Base-by-base conservation (phyloP, 2,888 invertebrate species). In the Acrobasis suavella region DNA sequence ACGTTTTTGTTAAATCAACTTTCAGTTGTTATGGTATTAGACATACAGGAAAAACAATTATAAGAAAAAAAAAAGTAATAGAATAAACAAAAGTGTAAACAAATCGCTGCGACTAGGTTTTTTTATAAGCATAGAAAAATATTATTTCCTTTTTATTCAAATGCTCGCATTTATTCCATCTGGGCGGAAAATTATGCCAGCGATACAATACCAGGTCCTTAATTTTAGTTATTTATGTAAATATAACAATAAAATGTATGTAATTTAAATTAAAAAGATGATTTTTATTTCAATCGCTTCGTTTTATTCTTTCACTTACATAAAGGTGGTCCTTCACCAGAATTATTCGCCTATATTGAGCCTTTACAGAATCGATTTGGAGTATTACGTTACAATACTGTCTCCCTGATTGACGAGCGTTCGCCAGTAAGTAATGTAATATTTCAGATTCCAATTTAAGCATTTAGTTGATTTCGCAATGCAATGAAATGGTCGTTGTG, bases 181-280 rank as follows among this genome's bases (percentile, higher is more conserved):
- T 69, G 70, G 61, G 49, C 58, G 56, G 60, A 58, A 66, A 70
- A 71, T 75, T 70, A 68, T 64, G 67, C 72, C 75, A 72, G 75
- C 67, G 65, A 68, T 66, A 65, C 60, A 62, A 69, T 69, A 69
- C 72, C 65, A 71, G 67, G 71, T 75, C 71, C 65, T 72, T 79
- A 81, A 77, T 78, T 77, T 78, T 82, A 85, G 79, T 81, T 76
- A 83, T 76, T 83, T 83, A 81, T 89, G 89, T 89, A 90, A 89
- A 90, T 90, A 89, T 82, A 77, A 78, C 17, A 56, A 78, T 81
- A 83, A 77, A 81, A 76, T 80, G 78, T 84, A 83, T 82, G 78
- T 84, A 82, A 85, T 86, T 82, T 77, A 86, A 88, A 87, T 85
- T 86, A 87, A 85, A n/a, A 88, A 80, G 79, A 85, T 83, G 85